Base-by-base conservation (phyloP, 1,140 invertebrate species). In the Zaprionus ghesquierei region DNA sequence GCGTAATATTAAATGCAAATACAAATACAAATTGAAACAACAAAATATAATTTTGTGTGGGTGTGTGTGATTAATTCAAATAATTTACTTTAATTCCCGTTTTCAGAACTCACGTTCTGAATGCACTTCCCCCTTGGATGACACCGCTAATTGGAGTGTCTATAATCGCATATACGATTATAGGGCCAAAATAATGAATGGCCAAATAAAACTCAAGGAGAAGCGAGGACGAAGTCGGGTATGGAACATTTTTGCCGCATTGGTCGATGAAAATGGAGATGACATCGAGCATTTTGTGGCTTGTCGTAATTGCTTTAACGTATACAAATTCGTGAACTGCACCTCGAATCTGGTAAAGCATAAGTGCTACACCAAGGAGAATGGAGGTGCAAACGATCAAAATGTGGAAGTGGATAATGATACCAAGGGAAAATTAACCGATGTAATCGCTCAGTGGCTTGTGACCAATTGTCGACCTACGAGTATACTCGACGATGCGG, bases 321-420 rank as follows among this genome's bases (percentile, higher is more conserved):
- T 54, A 0, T 54, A 54, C 13, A 54, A 54, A 20, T 54, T 18
- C 29, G 27, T 18, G 8, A 54, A 29, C 15, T 54, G 27, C 25
- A 54, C 51, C 3, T 54, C 51, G 15, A 54, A 54, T 12, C 15
- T 54, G 15, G 51, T 54, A 0, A 54, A 54, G 29, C 51, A 54
- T 27, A 54, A 54, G n/a, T 54, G 51, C 27, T 54, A 54, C 27
- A 4, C 15, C 25, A 54, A 54, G 15, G 51, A 54, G 15, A 54
- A 54, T 31, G n/a, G 25, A 18, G 18, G 3, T 33, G 1, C 15
- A 3, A 54, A 10, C 27, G 15, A 18, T 10, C 51, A 29, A 10
- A 27, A 31, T 31, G 27, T 54, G 15, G 51, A 31, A 33, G 51
- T 54, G 15, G 51, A 54, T 31, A 18, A 2, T 4, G 51, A 54